Percentiles rank a stretch among this genome's conserved stretches.
These are phyloP conservation scores for Eurois occulta DNA, from an alignment of 2,888 invertebrate genomes.

Conservation along the genomic window DNA sequence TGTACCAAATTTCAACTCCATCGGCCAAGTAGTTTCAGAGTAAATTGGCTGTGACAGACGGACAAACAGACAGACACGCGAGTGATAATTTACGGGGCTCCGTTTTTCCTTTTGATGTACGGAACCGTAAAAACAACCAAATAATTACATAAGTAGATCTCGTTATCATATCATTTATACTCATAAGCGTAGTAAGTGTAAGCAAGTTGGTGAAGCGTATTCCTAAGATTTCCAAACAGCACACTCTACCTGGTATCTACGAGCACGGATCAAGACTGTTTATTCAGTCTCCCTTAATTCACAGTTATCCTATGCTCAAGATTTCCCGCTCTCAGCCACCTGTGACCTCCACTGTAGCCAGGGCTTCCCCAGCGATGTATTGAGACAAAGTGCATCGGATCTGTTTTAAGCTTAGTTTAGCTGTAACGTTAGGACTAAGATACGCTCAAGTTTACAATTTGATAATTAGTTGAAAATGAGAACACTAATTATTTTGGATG, in stretches of 20 bases:
- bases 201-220: not conserved
- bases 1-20: too few species aligned
- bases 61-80: too few species aligned
- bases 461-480: not conserved
- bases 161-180: not conserved
- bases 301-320: constrained; percentile 47
- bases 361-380: constrained; percentile 24
- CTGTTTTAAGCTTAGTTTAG: constrained; percentile 29
- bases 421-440: not conserved
- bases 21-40: too few species aligned
- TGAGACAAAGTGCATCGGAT: constrained; percentile 53
- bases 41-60: too few species aligned
- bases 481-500: not conserved
- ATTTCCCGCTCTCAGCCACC: constrained; percentile 37
- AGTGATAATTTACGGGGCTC: too few species aligned
- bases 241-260: not conserved
- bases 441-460: constrained; percentile 12
- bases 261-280: constrained; percentile 18
- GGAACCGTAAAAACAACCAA: too few species aligned
- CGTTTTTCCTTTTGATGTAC: too few species aligned
- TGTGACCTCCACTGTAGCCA: constrained; percentile 53
- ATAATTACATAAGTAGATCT: not conserved
- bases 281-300: constrained; percentile 48
- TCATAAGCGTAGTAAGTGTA: not conserved
- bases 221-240: not conserved